Conservation (phyloP, 2,797 vertebrate genomes). For the Pelodytes ibericus region DNA sequence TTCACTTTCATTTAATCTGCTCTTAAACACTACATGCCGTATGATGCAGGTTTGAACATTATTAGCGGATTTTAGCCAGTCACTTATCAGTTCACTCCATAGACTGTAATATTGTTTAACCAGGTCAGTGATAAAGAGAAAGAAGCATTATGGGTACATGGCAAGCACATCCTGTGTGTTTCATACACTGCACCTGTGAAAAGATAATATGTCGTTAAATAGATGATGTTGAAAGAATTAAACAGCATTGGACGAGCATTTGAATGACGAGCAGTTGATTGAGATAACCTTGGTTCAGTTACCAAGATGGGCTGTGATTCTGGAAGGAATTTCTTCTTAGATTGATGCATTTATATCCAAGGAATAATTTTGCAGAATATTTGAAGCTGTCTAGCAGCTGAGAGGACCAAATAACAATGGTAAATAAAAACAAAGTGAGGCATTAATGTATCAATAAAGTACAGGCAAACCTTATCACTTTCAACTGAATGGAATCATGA, state of each 20-base stretch:
- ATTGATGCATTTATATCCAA: no score
- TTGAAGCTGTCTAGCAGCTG: not conserved
- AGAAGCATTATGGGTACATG: no score
- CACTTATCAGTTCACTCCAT: no score
- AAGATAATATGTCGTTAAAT: constrained; percentile 7
- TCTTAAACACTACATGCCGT: no score
- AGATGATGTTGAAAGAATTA: constrained; percentile 3
- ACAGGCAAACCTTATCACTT: constrained; percentile 34
- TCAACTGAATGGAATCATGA: constrained; percentile 33
- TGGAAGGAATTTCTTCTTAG: not conserved
- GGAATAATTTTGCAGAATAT: not conserved
- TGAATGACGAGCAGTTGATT: constrained; percentile 19
- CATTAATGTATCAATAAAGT: constrained; percentile 4
- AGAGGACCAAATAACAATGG: no score
- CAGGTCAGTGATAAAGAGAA: no score
- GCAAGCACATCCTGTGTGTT: no score
- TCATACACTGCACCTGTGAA: constrained; percentile 21
- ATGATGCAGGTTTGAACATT: no score
- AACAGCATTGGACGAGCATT: no score
- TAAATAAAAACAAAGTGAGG: not conserved
- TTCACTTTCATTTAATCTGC: no score
- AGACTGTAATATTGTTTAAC: no score
- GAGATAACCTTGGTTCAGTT: not conserved
- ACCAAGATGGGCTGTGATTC: not conserved
- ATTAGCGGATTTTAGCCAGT: no score